These are phyloP conservation scores for Ophioninae sp. DNA, from an alignment of 2,888 invertebrate species.

Conservation along the genomic window DNA sequence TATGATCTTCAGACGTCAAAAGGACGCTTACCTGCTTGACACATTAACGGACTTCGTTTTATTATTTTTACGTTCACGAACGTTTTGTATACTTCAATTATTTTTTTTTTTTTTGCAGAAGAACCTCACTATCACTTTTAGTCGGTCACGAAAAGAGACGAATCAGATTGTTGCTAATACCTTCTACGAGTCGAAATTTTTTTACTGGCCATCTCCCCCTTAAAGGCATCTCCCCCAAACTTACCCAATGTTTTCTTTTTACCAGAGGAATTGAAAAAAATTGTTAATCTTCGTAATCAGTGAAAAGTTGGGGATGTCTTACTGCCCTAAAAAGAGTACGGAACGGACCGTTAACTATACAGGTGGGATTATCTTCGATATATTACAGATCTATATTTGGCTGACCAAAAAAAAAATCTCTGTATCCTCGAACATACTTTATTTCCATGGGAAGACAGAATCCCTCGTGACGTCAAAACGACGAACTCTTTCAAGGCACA, in stretches of 20 bases:
- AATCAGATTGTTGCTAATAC: no score
- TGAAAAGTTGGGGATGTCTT: not conserved
- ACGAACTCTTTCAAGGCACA: not conserved
- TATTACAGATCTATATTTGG: not conserved
- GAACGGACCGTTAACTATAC: not conserved
- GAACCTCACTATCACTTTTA: no score
- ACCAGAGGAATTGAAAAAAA: not conserved
- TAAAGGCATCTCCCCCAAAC: no score
- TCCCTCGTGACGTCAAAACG: constrained; percentile 18
- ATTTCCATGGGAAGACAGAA: constrained; percentile 36
- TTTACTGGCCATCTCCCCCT: no score
- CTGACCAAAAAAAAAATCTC: constrained; percentile 7
- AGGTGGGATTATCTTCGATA: constrained; percentile 1
- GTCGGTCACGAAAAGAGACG: no score
- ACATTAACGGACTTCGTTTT: no score
- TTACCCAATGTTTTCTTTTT: not conserved
- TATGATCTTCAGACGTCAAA: no score
- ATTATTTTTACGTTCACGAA: no score
- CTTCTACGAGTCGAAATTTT: no score
- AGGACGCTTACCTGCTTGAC: no score
- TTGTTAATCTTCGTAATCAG: not conserved
- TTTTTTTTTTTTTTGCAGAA: no score
- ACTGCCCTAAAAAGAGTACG: not conserved
- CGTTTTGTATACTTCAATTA: no score
- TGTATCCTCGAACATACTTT: constrained; percentile 28